A percentile compares a stretch with the other conserved stretches of the same genome.
Evolutionary conservation across 2,113 vertebrate genomes (phyloP).

Genomic region (Xyliphius kryptos): DNA sequence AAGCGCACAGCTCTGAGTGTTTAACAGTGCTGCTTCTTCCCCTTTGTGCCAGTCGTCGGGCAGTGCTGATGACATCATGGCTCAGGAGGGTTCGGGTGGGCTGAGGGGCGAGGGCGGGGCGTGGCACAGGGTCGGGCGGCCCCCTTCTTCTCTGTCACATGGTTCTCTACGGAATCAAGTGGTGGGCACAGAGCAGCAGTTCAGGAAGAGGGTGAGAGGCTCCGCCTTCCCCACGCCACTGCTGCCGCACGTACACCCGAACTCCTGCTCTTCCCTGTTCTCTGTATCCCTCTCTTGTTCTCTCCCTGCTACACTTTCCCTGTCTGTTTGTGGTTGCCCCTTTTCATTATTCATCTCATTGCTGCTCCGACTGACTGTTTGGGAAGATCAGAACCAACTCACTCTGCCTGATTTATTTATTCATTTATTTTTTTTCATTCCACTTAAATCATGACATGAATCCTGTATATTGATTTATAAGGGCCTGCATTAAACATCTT

Average conservation of each 20-base stretch:
- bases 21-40: constrained; percentile 40
- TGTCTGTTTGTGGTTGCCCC: not conserved
- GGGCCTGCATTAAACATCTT: not conserved
- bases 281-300: not conserved
- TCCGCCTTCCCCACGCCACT: constrained; percentile 44
- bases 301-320: not conserved
- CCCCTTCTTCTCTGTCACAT: constrained; percentile 49
- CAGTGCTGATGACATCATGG: constrained; percentile 61
- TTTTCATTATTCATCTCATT: constrained; percentile 31
- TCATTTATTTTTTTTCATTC: no score
- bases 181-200: constrained; percentile 62
- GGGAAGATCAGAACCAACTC: not conserved
- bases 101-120: constrained; percentile 51
- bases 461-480: no score
- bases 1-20: constrained; percentile 16
- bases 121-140: constrained; percentile 54
- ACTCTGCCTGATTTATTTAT: no score
- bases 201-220: constrained; percentile 69
- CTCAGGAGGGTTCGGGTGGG: constrained; percentile 52
- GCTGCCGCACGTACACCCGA: constrained; percentile 32
- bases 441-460: no score
- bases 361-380: constrained; percentile 32
- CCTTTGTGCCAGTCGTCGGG: constrained; percentile 61
- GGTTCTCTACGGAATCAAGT: constrained; percentile 58
- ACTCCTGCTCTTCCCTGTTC: not conserved